phyloP scores from a whole-genome alignment of 2,113 vertebrate genomes.

The Corvus hawaiiensis region DNA sequence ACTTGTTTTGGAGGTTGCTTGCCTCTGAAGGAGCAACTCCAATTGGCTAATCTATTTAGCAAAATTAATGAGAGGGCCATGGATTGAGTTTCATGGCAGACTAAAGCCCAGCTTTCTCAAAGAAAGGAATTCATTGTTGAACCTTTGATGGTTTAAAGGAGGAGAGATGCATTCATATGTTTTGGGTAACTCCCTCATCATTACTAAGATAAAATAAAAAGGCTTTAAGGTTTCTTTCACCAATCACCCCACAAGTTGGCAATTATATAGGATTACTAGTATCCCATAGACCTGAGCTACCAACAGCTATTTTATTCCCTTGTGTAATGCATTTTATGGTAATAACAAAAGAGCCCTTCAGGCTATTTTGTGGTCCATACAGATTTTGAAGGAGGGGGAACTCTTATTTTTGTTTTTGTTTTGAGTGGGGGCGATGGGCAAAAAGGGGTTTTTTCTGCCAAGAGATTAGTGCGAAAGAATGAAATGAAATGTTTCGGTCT shows the following conservation, averaged over 20 bases:
- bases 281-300: slow-evolving; percentile 47
- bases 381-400: background rate
- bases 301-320: slow-evolving; percentile 40
- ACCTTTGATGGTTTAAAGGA: slow-evolving; percentile 67
- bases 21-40: slow-evolving; percentile 53
- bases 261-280: slow-evolving; percentile 63
- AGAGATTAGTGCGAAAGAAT: slow-evolving; percentile 53
- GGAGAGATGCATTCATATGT: slow-evolving; percentile 35
- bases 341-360: slow-evolving; percentile 52
- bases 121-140: slow-evolving; percentile 50
- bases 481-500: slow-evolving; percentile 16
- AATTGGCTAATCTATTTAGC: slow-evolving; percentile 63
- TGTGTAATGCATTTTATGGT: background rate
- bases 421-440: background rate
- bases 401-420: slow-evolving; percentile 59
- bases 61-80: slow-evolving; percentile 66
- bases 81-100: slow-evolving; percentile 68
- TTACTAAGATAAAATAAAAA: slow-evolving; percentile 60
- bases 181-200: slow-evolving; percentile 58
- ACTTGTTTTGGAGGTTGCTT: slow-evolving; percentile 55
- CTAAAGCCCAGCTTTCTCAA: slow-evolving; percentile 58
- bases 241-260: slow-evolving; percentile 19
- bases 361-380: slow-evolving; percentile 50
- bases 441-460: slow-evolving; percentile 21
- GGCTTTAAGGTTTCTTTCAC: slow-evolving; percentile 44